Percentiles rank a stretch among this genome's conserved stretches.
These are phyloP conservation scores for Mylabris sibirica DNA, from an alignment of 2,888 invertebrate species.

Conservation along the genomic window DNA sequence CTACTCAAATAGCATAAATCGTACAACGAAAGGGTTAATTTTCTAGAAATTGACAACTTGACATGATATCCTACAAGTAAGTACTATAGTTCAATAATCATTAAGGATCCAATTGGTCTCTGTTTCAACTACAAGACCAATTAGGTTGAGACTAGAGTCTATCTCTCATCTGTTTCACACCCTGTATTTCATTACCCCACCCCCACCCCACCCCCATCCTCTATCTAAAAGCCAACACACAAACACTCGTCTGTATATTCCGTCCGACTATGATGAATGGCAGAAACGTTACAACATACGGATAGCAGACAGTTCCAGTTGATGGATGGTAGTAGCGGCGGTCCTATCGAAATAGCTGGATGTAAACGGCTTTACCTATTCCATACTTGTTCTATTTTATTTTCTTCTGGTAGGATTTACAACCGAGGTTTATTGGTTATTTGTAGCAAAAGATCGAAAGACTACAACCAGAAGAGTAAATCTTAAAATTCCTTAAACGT, in stretches of 20 bases:
- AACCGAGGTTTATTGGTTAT: not conserved
- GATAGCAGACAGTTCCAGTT: slow-evolving; percentile 42
- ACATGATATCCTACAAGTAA: not conserved
- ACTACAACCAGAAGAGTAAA: not conserved
- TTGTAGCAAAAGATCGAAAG: not conserved
- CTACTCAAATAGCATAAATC: not conserved
- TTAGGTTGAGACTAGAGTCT: not conserved
- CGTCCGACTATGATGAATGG: slow-evolving; percentile 43
- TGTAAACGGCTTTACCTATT: slow-evolving; percentile 39
- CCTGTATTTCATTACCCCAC: not conserved
- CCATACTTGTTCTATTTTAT: slow-evolving; percentile 23
- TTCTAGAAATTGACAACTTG: not conserved
- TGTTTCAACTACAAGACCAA: not conserved
- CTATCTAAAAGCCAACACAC: not conserved
- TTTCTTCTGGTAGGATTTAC: slow-evolving; percentile 18
- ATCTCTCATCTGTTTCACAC: not conserved
- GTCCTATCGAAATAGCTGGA: slow-evolving; percentile 38
- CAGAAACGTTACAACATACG: slow-evolving; percentile 19
- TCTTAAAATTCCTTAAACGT: not conserved
- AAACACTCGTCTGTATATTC: not conserved
- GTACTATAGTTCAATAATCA: not conserved
- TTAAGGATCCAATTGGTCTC: not conserved
- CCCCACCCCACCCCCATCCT: not conserved
- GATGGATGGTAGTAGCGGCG: slow-evolving; percentile 41
- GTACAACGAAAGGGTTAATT: not conserved